A percentile compares a stretch with the other conserved stretches of the same genome.
Evolutionary conservation across 2,797 vertebrate genomes (phyloP).

Genomic region (Numenius phaeopus): DNA sequence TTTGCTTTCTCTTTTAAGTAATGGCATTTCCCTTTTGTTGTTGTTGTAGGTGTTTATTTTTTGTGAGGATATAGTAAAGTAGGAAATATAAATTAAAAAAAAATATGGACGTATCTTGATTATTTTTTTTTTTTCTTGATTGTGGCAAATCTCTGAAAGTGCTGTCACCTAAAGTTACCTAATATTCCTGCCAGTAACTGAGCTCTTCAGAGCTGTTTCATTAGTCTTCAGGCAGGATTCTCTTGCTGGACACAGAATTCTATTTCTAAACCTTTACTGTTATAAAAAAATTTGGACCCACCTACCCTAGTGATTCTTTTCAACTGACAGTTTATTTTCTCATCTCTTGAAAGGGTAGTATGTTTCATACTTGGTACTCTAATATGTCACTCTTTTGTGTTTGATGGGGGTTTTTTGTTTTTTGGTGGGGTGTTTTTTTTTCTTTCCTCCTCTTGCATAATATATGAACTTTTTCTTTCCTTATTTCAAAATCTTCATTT

Average conservation of each 20-base stretch:
- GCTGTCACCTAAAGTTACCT: not conserved
- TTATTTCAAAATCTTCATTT: not conserved
- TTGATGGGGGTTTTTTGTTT: not conserved
- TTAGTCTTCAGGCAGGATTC: not conserved
- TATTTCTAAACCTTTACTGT: not conserved
- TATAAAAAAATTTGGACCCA: not conserved
- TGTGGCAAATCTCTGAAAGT: not conserved
- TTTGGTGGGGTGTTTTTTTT: no score
- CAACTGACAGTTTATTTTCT: not conserved
- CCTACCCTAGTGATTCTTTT: not conserved
- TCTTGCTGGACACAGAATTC: not conserved
- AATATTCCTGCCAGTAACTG: not conserved
- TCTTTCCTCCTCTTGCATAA: not conserved
- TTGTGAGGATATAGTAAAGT: not conserved
- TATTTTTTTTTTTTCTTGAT: not conserved
- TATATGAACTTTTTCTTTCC: not conserved
- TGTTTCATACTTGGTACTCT: not conserved
- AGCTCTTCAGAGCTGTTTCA: not conserved
- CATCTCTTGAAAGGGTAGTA: not conserved
- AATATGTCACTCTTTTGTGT: not conserved
- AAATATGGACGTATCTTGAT: not conserved
- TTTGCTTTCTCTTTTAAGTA: not conserved
- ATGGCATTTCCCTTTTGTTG: not conserved
- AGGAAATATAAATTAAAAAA: not conserved
- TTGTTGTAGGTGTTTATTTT: not conserved